Percentiles rank a stretch among this genome's conserved stretches.
Evolutionary conservation across 2,113 vertebrate genomes (phyloP).

Genomic region (Chunga burmeisteri): DNA sequence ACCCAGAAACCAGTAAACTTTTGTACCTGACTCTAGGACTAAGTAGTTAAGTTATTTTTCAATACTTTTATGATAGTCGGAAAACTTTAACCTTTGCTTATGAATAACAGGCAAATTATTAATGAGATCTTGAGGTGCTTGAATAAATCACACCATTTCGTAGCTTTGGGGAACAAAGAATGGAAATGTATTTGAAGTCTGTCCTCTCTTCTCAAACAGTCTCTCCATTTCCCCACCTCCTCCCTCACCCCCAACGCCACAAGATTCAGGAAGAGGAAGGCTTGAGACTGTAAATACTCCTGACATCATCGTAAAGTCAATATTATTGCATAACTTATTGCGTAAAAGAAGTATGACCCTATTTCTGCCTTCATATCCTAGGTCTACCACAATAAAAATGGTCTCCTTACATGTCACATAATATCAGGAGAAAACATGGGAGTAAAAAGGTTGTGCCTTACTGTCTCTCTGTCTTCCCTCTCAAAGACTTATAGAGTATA

Average conservation of each 20-base stretch:
- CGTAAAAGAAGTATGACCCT: background rate
- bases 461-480: background rate
- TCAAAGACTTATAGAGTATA: background rate
- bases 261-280: background rate
- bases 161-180: background rate
- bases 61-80: background rate
- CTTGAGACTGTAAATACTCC: background rate
- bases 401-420: background rate
- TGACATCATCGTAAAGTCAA: background rate
- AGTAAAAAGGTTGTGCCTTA: background rate
- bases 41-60: background rate
- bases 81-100: background rate
- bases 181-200: background rate
- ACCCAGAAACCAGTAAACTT: background rate
- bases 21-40: background rate
- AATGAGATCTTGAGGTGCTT: background rate
- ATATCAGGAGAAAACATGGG: background rate
- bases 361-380: background rate
- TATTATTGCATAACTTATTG: background rate
- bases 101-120: background rate
- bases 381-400: background rate
- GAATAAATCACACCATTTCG: background rate
- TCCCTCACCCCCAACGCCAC: fast-evolving
- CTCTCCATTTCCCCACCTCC: background rate
- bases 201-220: background rate